Evolutionary conservation across 2,797 vertebrate species (phyloP), one percentile per base, ranked within the genome.

Genomic region (Thripadectes ignobilis): DNA sequence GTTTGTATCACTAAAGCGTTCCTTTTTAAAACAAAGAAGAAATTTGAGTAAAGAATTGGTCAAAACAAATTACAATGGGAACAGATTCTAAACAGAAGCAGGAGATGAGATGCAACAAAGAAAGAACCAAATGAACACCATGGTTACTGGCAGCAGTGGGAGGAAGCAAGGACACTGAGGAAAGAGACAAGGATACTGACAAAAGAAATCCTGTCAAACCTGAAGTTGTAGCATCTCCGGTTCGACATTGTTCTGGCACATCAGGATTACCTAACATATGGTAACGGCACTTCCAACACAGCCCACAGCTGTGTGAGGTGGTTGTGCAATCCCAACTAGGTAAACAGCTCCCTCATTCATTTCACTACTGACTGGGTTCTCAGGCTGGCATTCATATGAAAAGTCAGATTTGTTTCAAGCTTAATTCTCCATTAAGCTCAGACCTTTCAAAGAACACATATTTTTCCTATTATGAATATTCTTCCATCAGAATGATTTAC

Each of bases 1-100:
- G 4, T 34, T 61, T 43, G 3, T 15, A 45, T 27, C 26, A 13
- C 15, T 29, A 45, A 24, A 39, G 19, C 41, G 1, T 1, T 2
- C 38, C 34, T 69, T 24, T 61, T 65, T 19, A 0, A 4, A 34
- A 68, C 14, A 48, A 62, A 36, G 10, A 6, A 73, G 16, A 88
- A 14, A 84, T 57, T 29, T 49, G 41, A 77, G 55, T 61, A 71
- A 82, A 80, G 15, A 41, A 73, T 6, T 22, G 15, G 9, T 49
- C 36, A 79, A 66, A 87, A 62, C 7, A 58, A 80, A 66, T 18
- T 61, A 48, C 7, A 83, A 62, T 0, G 0, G 26, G 26, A 77
- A 68, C 7, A 30, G 12, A n/a, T 46, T 55, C 20, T 34, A 65
- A 77, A 41, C 1, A 32, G 36, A 91, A 74, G 32, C 7, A 9